Percentiles rank a stretch among this genome's conserved stretches.
Conservation (phyloP, 2,797 vertebrate species). For the Prionace glauca region DNA sequence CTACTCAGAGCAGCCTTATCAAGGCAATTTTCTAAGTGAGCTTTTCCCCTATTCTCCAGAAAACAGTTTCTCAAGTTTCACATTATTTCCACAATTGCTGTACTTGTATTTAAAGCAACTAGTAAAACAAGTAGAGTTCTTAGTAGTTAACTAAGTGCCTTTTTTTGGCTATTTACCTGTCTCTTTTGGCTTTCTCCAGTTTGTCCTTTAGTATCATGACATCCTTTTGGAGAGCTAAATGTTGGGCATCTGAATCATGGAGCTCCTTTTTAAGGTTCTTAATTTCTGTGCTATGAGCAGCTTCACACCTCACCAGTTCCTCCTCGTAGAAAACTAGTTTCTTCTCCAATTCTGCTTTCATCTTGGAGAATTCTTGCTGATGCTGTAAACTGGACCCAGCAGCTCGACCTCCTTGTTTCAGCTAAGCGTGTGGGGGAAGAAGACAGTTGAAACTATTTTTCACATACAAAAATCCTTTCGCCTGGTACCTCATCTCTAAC, state of each 20-base stretch:
- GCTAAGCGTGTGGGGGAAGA: slow-evolving; percentile 49
- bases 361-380: slow-evolving; percentile 81
- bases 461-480: neutral
- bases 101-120: neutral
- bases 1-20: neutral
- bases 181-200: slow-evolving; percentile 77
- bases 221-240: slow-evolving; percentile 78
- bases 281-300: slow-evolving; percentile 75
- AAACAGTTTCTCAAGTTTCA: neutral
- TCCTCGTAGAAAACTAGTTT: slow-evolving; percentile 88
- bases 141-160: neutral
- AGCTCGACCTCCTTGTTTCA: slow-evolving; percentile 73
- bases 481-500: neutral
- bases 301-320: slow-evolving; percentile 79
- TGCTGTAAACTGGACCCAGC: slow-evolving; percentile 62
- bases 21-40: neutral
- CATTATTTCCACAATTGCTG: neutral
- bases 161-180: slow-evolving; percentile 60
- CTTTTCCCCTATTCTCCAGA: neutral
- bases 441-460: neutral
- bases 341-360: slow-evolving; percentile 86
- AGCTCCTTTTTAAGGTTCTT: slow-evolving; percentile 83
- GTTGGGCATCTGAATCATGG: slow-evolving; percentile 79
- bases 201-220: slow-evolving; percentile 78
- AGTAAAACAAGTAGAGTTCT: neutral